Conservation (phyloP, 2,888 invertebrate genomes). For the Phalera bucephala region DNA sequence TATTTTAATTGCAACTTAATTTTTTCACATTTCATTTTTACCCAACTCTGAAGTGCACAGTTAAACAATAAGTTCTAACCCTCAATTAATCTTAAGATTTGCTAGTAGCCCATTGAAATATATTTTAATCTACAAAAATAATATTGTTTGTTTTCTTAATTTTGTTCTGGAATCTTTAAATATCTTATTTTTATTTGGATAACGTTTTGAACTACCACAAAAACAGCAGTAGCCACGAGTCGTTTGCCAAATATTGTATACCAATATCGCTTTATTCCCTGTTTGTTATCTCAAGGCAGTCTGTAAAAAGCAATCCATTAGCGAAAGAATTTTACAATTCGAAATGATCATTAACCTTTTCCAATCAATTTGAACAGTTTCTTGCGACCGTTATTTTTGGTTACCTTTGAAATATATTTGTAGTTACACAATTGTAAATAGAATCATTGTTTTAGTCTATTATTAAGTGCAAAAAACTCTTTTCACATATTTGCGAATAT, state of each 20-base stretch:
- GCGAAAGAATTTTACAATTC: background rate
- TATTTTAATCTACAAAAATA: background rate
- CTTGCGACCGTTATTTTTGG: background rate
- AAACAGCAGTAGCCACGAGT: background rate
- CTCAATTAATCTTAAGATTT: too few relatives aligned
- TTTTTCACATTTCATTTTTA: too few relatives aligned
- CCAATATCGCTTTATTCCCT: background rate
- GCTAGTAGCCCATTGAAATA: too few relatives aligned
- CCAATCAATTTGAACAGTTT: background rate
- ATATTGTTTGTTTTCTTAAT: background rate
- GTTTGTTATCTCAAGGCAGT: background rate
- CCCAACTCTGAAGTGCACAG: too few relatives aligned
- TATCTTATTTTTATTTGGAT: constrained; percentile 1
- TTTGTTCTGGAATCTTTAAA: background rate
- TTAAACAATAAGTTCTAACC: too few relatives aligned
- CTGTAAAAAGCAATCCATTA: background rate
- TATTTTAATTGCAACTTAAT: too few relatives aligned
- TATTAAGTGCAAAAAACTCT: too few relatives aligned
- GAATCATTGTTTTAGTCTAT: too few relatives aligned
- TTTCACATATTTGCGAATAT: too few relatives aligned
- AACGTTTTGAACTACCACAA: background rate
- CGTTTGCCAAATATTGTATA: background rate
- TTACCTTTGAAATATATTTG: background rate
- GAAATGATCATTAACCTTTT: background rate
- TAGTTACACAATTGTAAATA: too few relatives aligned